A percentile compares a stretch with the other conserved stretches of the same genome.
phyloP scores from a whole-genome alignment of 2,113 vertebrate genomes.

The Melanostigma gelatinosum region DNA sequence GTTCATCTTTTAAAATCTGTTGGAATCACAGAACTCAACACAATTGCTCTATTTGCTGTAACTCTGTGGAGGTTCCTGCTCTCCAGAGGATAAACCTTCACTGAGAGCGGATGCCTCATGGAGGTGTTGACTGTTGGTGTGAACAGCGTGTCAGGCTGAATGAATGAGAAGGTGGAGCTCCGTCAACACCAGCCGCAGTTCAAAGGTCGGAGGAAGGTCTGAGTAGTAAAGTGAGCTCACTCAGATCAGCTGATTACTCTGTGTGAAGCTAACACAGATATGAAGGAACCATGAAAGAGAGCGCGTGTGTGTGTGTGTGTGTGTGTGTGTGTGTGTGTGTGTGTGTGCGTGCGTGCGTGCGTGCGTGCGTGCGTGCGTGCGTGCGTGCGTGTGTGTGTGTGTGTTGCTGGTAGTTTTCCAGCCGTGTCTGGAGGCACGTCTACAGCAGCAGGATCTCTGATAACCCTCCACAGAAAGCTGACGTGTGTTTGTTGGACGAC shows the following conservation, averaged over 20 bases:
- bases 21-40: too few relatives aligned
- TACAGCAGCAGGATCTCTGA: constrained; percentile 41
- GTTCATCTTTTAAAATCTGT: background rate
- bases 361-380: background rate
- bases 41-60: too few relatives aligned
- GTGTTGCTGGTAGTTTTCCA: background rate
- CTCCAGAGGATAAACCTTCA: background rate
- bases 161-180: constrained; percentile 10
- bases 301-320: background rate
- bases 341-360: too few relatives aligned
- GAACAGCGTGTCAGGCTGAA: background rate
- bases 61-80: background rate
- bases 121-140: background rate
- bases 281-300: background rate
- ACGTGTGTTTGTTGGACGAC: background rate
- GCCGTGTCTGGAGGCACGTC: constrained; percentile 44
- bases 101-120: background rate
- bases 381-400: background rate
- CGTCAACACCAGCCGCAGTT: background rate
- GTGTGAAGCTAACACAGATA: constrained; percentile 7
- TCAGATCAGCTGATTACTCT: background rate
- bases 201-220: constrained; percentile 21
- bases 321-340: background rate
- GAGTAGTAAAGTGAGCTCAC: background rate
- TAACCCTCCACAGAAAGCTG: constrained; percentile 20